Conservation (phyloP, 1,140 invertebrate genomes). For the Ooceraea biroi region DNA sequence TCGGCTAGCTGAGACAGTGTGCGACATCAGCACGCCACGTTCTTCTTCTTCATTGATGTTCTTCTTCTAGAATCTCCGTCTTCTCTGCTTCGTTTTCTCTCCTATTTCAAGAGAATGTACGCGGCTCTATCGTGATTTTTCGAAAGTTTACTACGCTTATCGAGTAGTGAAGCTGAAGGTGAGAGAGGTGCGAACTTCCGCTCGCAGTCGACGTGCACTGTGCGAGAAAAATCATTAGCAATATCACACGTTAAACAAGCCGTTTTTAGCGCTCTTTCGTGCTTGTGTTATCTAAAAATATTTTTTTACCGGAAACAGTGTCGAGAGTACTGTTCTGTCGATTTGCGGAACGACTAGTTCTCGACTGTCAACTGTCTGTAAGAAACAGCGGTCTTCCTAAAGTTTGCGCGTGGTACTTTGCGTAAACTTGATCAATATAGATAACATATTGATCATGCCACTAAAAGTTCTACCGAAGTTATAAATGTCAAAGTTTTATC, state of each 20-base stretch:
- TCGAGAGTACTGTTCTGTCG: not conserved
- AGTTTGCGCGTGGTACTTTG: conserved; percentile 9
- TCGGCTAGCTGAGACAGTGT: conserved; percentile 69
- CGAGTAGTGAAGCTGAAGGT: conserved; percentile 67
- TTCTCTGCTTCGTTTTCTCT: conserved; percentile 5
- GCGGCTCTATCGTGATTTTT: conserved; percentile 23
- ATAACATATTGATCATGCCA: not conserved
- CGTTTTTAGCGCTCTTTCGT: no score
- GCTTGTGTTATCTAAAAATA: conserved; percentile 15
- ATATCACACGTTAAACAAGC: conserved; percentile 26
- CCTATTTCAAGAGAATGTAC: conserved; percentile 24
- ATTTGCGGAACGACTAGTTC: not conserved
- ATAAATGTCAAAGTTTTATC: conserved; percentile 34
- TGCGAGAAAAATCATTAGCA: not conserved
- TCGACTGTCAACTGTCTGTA: not conserved
- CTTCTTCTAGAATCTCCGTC: conserved; percentile 25
- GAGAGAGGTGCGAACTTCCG: conserved; percentile 44
- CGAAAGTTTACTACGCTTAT: conserved; percentile 68
- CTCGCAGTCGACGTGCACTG: conserved; percentile 39
- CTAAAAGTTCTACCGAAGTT: not conserved
- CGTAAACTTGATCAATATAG: conserved; percentile 25
- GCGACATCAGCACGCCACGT: conserved; percentile 1
- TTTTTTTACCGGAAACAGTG: not conserved
- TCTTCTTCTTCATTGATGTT: conserved; percentile 5
- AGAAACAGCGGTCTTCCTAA: not conserved